phyloP scores from a whole-genome alignment of 1,140 invertebrate species.

The Euwallacea fornicatus region DNA sequence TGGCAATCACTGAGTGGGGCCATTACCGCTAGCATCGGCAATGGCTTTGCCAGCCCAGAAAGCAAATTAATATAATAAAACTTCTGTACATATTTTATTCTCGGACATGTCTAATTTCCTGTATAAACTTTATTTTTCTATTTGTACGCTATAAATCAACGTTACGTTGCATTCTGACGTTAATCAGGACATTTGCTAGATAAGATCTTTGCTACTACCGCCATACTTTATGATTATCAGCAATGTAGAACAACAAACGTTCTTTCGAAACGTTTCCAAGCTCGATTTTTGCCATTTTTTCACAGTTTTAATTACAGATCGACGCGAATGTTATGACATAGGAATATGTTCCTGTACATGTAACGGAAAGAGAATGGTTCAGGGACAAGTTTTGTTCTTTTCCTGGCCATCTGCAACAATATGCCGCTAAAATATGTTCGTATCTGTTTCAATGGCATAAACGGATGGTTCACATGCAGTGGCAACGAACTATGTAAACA shows the following conservation, averaged over 20 bases:
- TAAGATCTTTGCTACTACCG: constrained; percentile 18
- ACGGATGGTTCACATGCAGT: background rate
- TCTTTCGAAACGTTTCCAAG: constrained; percentile 12
- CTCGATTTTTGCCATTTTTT: background rate
- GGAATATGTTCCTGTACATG: background rate
- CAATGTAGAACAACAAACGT: constrained; percentile 5
- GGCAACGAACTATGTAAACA: background rate
- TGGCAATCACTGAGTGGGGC: background rate
- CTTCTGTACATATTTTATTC: constrained; percentile 6
- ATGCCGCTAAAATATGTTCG: background rate
- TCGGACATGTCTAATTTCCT: constrained; percentile 12
- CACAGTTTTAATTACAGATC: constrained; percentile 9
- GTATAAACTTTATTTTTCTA: constrained; percentile 14
- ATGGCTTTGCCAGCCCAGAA: background rate
- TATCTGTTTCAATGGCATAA: background rate
- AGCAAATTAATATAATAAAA: constrained; percentile 6
- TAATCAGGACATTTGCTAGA: constrained; percentile 22
- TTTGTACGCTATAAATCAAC: constrained; percentile 12
- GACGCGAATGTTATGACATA: constrained; percentile 1
- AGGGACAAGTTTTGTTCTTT: background rate
- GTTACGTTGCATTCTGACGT: constrained; percentile 20
- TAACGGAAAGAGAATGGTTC: background rate
- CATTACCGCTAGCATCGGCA: constrained; percentile 1
- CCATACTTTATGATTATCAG: constrained; percentile 16
- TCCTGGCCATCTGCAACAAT: too few species aligned